Evolutionary conservation across 2,797 vertebrate species (phyloP).

Genomic region (Coranthus polyacanthus): DNA sequence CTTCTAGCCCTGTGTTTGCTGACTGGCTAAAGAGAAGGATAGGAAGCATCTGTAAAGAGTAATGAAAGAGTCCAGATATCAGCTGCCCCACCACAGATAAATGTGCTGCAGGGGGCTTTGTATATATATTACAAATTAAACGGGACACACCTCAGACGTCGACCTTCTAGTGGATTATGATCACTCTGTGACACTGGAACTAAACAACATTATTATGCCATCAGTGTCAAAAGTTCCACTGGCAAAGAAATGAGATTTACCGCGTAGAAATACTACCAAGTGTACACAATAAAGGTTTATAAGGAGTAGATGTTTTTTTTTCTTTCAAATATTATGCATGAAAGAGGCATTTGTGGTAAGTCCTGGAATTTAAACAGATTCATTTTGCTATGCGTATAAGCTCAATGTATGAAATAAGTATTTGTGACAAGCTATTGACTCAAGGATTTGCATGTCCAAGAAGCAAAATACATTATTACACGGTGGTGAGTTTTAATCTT

Average conservation of each 20-base stretch:
- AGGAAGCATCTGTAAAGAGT: constrained; percentile 58
- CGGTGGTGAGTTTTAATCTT: constrained; percentile 40
- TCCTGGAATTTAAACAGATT: constrained; percentile 3
- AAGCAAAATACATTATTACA: constrained; percentile 20
- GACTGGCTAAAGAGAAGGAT: constrained; percentile 70
- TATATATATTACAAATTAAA: constrained; percentile 83
- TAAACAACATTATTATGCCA: constrained; percentile 42
- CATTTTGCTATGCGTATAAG: constrained; percentile 23
- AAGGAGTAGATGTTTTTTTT: constrained; percentile 8
- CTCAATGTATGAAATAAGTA: constrained; percentile 16
- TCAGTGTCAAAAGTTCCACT: constrained; percentile 36
- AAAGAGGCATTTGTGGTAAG: not conserved
- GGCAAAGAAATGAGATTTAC: constrained; percentile 21
- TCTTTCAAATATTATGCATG: constrained; percentile 10
- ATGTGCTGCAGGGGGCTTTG: constrained; percentile 57
- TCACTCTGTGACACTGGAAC: constrained; percentile 36
- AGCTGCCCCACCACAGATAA: constrained; percentile 67
- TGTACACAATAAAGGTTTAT: constrained; percentile 23
- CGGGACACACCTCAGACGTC: constrained; percentile 45
- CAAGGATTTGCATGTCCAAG: constrained; percentile 42
- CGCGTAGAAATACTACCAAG: constrained; percentile 4
- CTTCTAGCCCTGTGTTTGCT: constrained; percentile 70
- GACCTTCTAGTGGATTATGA: constrained; percentile 53
- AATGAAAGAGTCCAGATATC: constrained; percentile 74
- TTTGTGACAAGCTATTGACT: constrained; percentile 44